Evolutionary conservation across 1,140 invertebrate species (phyloP).

Genomic region (Odontomachus brunneus): DNA sequence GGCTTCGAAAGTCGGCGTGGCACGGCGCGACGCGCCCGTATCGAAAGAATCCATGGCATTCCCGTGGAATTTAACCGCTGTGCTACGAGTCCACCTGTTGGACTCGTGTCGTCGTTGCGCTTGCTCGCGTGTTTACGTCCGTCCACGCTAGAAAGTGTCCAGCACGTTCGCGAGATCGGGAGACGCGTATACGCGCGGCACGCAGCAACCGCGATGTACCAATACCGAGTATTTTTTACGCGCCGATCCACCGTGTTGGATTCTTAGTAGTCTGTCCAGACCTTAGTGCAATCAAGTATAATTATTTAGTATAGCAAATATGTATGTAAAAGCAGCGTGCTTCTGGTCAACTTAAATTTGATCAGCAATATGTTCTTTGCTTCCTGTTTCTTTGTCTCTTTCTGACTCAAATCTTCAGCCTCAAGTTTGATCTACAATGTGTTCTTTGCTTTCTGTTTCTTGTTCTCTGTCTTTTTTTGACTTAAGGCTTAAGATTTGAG

Average conservation of each 20-base stretch:
- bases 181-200: not conserved
- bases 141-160: slow-evolving; percentile 44
- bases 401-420: too few species aligned
- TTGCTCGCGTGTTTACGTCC: slow-evolving; percentile 38
- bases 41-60: slow-evolving; percentile 34
- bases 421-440: too few species aligned
- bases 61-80: slow-evolving; percentile 40
- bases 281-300: not conserved
- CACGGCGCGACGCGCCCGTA: slow-evolving; percentile 17
- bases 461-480: too few species aligned
- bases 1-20: slow-evolving; percentile 33
- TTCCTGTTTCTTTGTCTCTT: too few species aligned
- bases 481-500: too few species aligned
- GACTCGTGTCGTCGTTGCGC: slow-evolving; percentile 1
- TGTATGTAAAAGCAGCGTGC: not conserved
- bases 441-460: too few species aligned
- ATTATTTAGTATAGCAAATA: not conserved
- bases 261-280: too few species aligned
- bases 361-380: too few species aligned
- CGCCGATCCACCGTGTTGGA: not conserved
- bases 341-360: too few species aligned
- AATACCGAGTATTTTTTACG: not conserved
- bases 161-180: not conserved
- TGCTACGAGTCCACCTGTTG: slow-evolving; percentile 45
- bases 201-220: not conserved